Evolutionary conservation across 2,888 invertebrate species (phyloP).

Genomic region (Amphiduros pacificus): DNA sequence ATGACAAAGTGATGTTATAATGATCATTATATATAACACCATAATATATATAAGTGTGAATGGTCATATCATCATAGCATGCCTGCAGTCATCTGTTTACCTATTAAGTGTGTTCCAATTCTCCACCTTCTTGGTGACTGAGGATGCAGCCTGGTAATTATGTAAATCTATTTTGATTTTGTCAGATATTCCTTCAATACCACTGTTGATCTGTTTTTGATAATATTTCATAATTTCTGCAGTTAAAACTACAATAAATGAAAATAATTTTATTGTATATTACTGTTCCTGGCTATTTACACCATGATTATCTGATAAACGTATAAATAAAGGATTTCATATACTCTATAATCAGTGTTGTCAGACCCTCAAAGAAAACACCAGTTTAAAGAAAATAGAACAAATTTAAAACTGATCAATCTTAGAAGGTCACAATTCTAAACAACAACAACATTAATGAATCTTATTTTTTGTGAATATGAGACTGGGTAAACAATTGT

Average conservation of each 20-base stretch:
- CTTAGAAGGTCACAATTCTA: too few species aligned
- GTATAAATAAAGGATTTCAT: neutral
- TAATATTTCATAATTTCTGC: slow-evolving; percentile 58
- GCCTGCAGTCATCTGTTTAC: slow-evolving; percentile 31
- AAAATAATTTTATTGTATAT: neutral
- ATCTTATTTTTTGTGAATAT: too few species aligned
- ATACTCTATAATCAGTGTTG: too few species aligned
- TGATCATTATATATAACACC: neutral
- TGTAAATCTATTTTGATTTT: slow-evolving; percentile 58
- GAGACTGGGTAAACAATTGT: too few species aligned
- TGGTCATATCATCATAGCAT: neutral
- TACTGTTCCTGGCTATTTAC: neutral
- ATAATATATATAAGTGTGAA: neutral
- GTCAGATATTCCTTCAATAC: too few species aligned
- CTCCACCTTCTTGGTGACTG: slow-evolving; percentile 52
- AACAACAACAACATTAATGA: too few species aligned
- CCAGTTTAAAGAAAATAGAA: too few species aligned
- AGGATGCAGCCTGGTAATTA: slow-evolving; percentile 53
- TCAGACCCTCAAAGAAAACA: too few species aligned
- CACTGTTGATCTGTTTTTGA: slow-evolving; percentile 50
- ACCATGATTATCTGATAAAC: neutral
- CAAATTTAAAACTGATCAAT: too few species aligned
- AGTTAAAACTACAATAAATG: slow-evolving; percentile 49
- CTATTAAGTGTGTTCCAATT: slow-evolving; percentile 59
- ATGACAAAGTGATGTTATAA: too few species aligned